Conservation (phyloP, 2,888 invertebrate genomes). For the Dascillus cervinus region DNA sequence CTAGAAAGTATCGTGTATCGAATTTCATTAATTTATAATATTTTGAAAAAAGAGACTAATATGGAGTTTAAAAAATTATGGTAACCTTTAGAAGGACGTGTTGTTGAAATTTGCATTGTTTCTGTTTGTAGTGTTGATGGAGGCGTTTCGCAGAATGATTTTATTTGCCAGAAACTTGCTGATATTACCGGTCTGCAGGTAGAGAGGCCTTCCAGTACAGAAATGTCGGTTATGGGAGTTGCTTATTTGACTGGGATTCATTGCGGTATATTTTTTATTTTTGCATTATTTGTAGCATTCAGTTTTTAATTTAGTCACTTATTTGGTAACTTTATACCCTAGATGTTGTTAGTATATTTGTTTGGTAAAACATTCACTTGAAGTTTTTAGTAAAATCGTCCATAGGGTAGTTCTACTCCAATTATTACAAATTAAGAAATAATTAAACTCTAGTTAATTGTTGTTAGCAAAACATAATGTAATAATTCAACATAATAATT, state of each 20-base stretch:
- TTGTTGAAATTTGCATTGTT: conserved; percentile 3
- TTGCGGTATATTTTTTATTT: no score
- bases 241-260: conserved; percentile 79
- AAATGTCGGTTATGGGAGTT: conserved; percentile 81
- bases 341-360: no score
- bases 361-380: no score
- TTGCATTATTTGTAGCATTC: no score
- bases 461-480: no score
- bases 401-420: no score
- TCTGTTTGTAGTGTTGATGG: conserved; percentile 72
- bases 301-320: no score
- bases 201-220: conserved; percentile 63
- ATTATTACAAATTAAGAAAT: no score
- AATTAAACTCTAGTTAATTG: no score
- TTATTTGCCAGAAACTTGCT: conserved; percentile 80
- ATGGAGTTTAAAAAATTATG: conserved; percentile 21
- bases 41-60: conserved; percentile 56
- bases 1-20: conserved; percentile 81
- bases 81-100: conserved; percentile 13
- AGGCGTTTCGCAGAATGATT: conserved; percentile 93
- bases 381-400: no score
- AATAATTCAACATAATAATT: no score
- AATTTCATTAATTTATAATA: conserved; percentile 67
- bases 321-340: no score
- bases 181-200: conserved; percentile 71